phyloP scores from a whole-genome alignment of 2,113 vertebrate genomes.

The Paraplagusia blochii region DNA sequence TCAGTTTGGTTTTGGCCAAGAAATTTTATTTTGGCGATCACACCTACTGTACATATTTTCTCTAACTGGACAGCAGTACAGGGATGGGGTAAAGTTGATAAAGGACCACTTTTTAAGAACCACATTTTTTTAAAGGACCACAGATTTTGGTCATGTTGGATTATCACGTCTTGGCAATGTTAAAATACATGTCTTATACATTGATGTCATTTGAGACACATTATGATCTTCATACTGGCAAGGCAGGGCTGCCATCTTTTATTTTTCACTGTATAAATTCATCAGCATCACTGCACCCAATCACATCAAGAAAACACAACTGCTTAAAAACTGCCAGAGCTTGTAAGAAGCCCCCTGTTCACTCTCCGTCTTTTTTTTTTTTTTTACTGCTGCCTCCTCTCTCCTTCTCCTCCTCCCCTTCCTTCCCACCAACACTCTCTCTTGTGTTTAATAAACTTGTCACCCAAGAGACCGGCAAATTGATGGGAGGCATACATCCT shows the following conservation, averaged over 20 bases:
- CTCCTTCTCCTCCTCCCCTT: background rate
- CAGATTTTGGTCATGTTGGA: background rate
- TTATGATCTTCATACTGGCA: background rate
- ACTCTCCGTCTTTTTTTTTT: too few relatives aligned
- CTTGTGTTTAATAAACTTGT: slow-evolving; percentile 84
- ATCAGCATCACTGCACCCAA: slow-evolving; percentile 34
- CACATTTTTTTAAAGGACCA: too few relatives aligned
- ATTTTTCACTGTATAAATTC: slow-evolving; percentile 30
- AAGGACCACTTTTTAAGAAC: too few relatives aligned
- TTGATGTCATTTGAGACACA: background rate
- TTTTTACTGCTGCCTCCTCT: background rate
- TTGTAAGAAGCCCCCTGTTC: slow-evolving; percentile 1
- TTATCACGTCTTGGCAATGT: background rate
- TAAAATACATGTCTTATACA: background rate
- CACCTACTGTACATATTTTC: too few relatives aligned
- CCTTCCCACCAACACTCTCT: slow-evolving; percentile 27
- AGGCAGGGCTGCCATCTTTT: slow-evolving; percentile 17
- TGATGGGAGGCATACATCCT: slow-evolving; percentile 69
- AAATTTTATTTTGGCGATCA: too few relatives aligned
- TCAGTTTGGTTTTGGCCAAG: too few relatives aligned
- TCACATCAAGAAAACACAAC: slow-evolving; percentile 23
- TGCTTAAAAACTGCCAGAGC: slow-evolving; percentile 12
- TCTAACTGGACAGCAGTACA: too few relatives aligned
- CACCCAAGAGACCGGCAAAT: slow-evolving; percentile 75
- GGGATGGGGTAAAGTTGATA: too few relatives aligned